Evolutionary conservation across 2,888 invertebrate genomes (phyloP), one percentile per base, ranked within the genome.

Genomic region (Agrochola lota): DNA sequence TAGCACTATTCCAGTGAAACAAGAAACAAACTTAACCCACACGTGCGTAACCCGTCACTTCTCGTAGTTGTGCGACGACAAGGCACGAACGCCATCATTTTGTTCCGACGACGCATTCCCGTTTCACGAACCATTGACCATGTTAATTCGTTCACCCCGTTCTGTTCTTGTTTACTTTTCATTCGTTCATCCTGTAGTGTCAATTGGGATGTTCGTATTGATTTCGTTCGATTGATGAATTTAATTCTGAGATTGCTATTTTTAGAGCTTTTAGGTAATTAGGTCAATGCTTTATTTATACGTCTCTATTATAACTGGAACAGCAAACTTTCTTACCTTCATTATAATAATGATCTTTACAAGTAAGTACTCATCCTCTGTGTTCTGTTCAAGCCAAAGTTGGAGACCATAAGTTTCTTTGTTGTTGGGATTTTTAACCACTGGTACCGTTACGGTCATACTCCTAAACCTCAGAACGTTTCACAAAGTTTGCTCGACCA

Each of bases 81-180:
- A 73, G 35, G 69, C 84, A 77, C 71, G 78, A 49, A 59, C 30
- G 30, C 60, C n/a, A 71, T 49, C 71, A 60, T 49, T 74, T 60
- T 60, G 52, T 30, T 74, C 46, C 74, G 30, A 67, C 78, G 73
- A 69, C 68, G 68, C 68, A 79, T 79, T 71, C 70, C 82, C 26
- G 79, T 88, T 89, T 84, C 85, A 89, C 90, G 86, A 84, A 80
- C 87, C 90, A 89, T 83, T 85, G 89, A 71, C 79, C 74, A 69
- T 83, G 74, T 85, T 89, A 89, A 89, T 83, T 83, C 83, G 66
- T 77, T 77, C 67, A 80, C 52, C 80, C 81, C 59, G 79, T 75
- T 77, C 30, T 76, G 71, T 78, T 80, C 79, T 84, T 81, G 84
- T 86, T 87, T 82, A 83, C 74, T 81, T 87, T 88, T 76, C 69